These are phyloP conservation scores for Palythoa caribaeorum DNA, from an alignment of 92 coral and sea anemone genomes.

Conservation along the genomic window DNA sequence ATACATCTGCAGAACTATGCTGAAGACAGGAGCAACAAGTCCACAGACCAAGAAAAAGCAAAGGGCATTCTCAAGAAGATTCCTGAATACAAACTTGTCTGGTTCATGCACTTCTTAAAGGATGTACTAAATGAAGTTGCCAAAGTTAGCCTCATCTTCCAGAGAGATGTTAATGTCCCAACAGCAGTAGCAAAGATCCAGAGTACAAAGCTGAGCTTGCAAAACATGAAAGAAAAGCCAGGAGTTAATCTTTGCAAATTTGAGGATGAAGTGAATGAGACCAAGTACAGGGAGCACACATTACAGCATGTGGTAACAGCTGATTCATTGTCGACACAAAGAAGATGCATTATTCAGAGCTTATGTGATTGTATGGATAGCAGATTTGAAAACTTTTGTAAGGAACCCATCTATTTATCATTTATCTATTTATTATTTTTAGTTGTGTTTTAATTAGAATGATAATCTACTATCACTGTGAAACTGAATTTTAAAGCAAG, in stretches of 20 bases:
- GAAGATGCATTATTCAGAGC: too few species aligned
- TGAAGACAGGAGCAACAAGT: slow-evolving; percentile 12
- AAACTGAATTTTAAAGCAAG: too few species aligned
- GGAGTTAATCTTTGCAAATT: slow-evolving; percentile 32
- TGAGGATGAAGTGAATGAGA: slow-evolving; percentile 23
- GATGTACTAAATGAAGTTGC: slow-evolving; percentile 45
- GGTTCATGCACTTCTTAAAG: slow-evolving; percentile 20
- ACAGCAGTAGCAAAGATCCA: slow-evolving; percentile 14
- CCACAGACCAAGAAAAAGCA: slow-evolving; percentile 24
- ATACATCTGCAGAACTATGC: slow-evolving; percentile 27
- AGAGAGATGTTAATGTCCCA: slow-evolving; percentile 47
- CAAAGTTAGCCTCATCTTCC: slow-evolving; percentile 23
- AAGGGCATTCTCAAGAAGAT: slow-evolving; percentile 34
- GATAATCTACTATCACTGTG: too few species aligned
- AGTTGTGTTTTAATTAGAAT: too few species aligned
- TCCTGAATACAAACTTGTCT: slow-evolving; percentile 6
- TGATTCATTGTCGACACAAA: too few species aligned
- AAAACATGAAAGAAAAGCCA: slow-evolving; percentile 25
- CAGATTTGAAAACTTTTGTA: too few species aligned
- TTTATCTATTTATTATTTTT: too few species aligned
- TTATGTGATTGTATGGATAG: too few species aligned
- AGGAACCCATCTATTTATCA: too few species aligned
- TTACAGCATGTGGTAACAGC: slow-evolving; percentile 7
- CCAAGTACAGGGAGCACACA: slow-evolving; percentile 26
- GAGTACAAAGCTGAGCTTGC: slow-evolving; percentile 14